Conservation (phyloP, 2,797 vertebrate genomes). For the Oreortyx pictus region DNA sequence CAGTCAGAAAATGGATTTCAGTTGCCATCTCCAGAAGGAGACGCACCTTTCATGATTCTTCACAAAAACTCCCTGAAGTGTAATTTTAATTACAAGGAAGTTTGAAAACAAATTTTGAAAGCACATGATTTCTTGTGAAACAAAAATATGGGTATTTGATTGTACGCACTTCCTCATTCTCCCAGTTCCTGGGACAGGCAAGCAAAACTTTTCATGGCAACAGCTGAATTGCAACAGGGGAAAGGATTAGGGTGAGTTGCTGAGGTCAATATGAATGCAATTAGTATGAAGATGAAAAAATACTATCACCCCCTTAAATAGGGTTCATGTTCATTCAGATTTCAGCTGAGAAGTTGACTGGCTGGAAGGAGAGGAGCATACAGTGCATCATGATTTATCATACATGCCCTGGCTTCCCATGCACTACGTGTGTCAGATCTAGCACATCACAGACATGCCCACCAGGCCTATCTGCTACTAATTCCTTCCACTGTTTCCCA, state of each 20-base stretch:
- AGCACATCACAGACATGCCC: background rate
- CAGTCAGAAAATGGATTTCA: background rate
- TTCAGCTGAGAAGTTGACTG: background rate
- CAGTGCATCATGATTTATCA: background rate
- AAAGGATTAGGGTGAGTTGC: background rate
- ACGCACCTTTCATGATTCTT: background rate
- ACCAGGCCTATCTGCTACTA: background rate
- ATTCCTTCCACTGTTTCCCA: background rate
- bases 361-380: background rate
- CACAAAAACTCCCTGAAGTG: background rate
- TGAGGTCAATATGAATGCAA: background rate
- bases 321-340: background rate
- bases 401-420: constrained; percentile 7
- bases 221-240: background rate
- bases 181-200: background rate
- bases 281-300: background rate
- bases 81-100: background rate
- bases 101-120: background rate
- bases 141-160: background rate
- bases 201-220: background rate
- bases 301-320: background rate
- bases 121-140: background rate
- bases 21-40: background rate
- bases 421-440: background rate
- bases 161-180: background rate